phyloP scores from a whole-genome alignment of 53 echinoderm and acorn worm genomes.

The Holothuria scabra region DNA sequence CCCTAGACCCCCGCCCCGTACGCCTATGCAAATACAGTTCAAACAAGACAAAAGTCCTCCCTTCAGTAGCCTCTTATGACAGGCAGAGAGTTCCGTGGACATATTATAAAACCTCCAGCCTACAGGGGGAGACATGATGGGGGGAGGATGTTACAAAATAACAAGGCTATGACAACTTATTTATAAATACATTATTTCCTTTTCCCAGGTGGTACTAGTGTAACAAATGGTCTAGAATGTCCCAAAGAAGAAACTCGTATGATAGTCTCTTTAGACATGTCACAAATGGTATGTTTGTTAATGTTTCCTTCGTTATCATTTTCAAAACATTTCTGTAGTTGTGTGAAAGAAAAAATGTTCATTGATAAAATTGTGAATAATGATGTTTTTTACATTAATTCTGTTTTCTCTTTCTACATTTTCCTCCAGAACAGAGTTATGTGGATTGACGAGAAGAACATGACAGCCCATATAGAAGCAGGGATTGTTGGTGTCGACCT shows the following conservation, averaged over 20 bases:
- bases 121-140: too few species aligned
- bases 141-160: too few species aligned
- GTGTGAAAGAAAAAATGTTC: too few species aligned
- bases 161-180: too few species aligned
- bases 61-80: too few species aligned
- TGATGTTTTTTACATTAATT: background rate
- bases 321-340: background rate
- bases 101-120: too few species aligned
- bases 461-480: slow-evolving; percentile 93
- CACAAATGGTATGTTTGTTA: slow-evolving; percentile 83
- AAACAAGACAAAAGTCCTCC: too few species aligned
- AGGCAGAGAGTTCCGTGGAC: too few species aligned
- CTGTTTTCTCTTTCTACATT: background rate
- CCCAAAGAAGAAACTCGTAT: slow-evolving; percentile 82
- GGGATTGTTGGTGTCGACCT: slow-evolving; percentile 95
- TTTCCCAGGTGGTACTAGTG: slow-evolving; percentile 87
- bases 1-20: too few species aligned
- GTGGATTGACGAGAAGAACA: slow-evolving; percentile 96
- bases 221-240: slow-evolving; percentile 90
- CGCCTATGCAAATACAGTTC: too few species aligned
- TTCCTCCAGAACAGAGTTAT: slow-evolving; percentile 74
- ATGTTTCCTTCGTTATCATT: too few species aligned
- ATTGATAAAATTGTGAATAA: too few species aligned
- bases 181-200: background rate
- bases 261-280: slow-evolving; percentile 96